A percentile compares a stretch with the other conserved stretches of the same genome.
Conservation (phyloP, 2,113 vertebrate genomes). For the Cricetomys ansorgei region DNA sequence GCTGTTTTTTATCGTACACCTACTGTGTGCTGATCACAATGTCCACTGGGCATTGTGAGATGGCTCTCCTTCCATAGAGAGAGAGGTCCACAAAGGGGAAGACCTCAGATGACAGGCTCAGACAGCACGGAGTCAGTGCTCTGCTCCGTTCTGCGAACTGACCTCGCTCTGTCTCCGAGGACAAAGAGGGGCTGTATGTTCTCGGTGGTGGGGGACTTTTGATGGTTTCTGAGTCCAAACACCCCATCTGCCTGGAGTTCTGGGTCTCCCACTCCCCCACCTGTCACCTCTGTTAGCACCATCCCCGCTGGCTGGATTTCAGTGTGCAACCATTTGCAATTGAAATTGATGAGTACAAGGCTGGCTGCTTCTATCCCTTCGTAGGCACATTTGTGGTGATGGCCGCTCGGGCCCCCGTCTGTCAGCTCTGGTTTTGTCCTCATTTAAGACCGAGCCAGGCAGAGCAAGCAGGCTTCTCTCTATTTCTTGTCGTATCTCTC, state of each 20-base stretch:
- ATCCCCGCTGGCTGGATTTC: not conserved
- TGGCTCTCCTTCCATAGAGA: not conserved
- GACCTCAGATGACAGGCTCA: too few species aligned
- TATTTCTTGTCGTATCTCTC: slow-evolving; percentile 24
- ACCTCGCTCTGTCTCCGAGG: not conserved
- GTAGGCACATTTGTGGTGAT: slow-evolving; percentile 6
- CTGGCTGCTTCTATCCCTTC: slow-evolving; percentile 49
- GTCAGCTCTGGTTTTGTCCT: slow-evolving; percentile 61
- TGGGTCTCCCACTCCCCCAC: accelerated
- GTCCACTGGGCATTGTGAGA: not conserved
- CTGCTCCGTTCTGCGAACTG: not conserved
- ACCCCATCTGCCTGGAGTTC: not conserved
- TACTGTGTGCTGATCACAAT: not conserved
- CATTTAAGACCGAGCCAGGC: not conserved
- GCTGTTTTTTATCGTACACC: not conserved
- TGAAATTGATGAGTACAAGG: slow-evolving; percentile 39
- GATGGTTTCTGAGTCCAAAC: not conserved
- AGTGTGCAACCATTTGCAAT: not conserved
- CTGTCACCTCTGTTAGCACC: not conserved
- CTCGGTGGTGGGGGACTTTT: not conserved
- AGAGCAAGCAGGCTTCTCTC: not conserved
- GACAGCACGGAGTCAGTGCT: not conserved
- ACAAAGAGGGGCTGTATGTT: not conserved
- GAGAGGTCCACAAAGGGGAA: not conserved
- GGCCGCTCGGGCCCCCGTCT: slow-evolving; percentile 49